phyloP scores from a whole-genome alignment of 2,113 vertebrate species.

The Scartelaos histophorus region DNA sequence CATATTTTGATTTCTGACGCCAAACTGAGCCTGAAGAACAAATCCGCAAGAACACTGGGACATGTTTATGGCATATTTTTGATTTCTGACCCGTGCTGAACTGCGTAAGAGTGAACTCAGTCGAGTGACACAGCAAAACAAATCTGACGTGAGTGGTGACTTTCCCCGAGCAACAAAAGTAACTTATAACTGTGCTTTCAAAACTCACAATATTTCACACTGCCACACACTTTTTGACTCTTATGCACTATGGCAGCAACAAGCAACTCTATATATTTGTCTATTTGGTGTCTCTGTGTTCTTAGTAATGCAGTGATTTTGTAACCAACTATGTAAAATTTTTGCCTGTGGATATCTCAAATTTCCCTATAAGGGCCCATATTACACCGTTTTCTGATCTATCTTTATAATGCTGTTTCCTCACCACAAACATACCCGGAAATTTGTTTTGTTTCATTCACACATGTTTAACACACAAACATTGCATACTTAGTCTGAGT shows the following conservation, averaged over 20 bases:
- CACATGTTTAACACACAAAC: too few relatives aligned
- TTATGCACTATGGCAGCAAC: not conserved
- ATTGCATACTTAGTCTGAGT: too few relatives aligned
- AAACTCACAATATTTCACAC: slow-evolving; percentile 15
- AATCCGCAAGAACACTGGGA: not conserved
- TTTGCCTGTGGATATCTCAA: too few relatives aligned
- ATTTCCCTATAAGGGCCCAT: too few relatives aligned
- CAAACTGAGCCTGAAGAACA: not conserved
- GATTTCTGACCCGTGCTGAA: slow-evolving; percentile 1
- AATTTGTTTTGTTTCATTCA: too few relatives aligned
- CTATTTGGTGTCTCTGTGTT: not conserved
- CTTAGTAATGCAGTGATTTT: not conserved
- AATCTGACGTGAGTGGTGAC: slow-evolving; percentile 17
- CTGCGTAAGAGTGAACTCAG: slow-evolving; percentile 1
- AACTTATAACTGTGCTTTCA: slow-evolving; percentile 7
- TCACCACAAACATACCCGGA: too few relatives aligned
- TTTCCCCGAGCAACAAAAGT: slow-evolving; percentile 9
- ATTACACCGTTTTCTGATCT: too few relatives aligned
- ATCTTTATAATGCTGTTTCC: too few relatives aligned
- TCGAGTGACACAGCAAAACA: slow-evolving; percentile 34
- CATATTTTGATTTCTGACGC: not conserved
- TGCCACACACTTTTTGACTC: slow-evolving; percentile 1
- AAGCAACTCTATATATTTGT: not conserved
- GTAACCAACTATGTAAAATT: too few relatives aligned
- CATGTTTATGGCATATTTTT: slow-evolving; percentile 4